phyloP scores from a whole-genome alignment of 2,113 vertebrate species.

The Ellobius talpinus region DNA sequence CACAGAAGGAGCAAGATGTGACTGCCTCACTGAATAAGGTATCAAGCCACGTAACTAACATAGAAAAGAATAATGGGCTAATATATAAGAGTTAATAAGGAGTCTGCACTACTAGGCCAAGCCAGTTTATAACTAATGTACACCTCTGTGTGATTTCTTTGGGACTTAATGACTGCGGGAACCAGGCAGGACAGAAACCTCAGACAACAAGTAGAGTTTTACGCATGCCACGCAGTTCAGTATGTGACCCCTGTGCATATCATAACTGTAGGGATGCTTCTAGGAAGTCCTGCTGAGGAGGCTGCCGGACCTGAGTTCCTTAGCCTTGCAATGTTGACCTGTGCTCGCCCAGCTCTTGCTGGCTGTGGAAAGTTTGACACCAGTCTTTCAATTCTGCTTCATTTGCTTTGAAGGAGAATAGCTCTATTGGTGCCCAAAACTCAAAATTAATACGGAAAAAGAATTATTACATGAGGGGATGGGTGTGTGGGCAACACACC shows the following conservation, averaged over 20 bases:
- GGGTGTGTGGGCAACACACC: not conserved
- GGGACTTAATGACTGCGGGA: too few species aligned
- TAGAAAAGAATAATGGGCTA: too few species aligned
- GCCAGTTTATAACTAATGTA: too few species aligned
- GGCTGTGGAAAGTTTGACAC: not conserved
- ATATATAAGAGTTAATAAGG: too few species aligned
- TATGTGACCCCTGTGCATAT: fast-evolving
- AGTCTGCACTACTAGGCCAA: too few species aligned
- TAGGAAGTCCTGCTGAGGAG: not conserved
- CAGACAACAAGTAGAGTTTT: not conserved
- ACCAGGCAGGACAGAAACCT: too few species aligned
- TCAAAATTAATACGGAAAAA: constrained; percentile 7
- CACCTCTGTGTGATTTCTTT: too few species aligned
- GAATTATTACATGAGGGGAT: not conserved
- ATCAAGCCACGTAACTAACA: too few species aligned
- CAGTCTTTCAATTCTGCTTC: not conserved
- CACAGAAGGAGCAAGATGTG: too few species aligned
- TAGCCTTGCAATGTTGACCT: not conserved
- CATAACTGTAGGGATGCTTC: not conserved
- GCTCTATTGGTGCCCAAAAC: not conserved
- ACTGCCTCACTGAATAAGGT: too few species aligned
- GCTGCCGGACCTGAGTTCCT: not conserved
- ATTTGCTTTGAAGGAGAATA: constrained; percentile 27
- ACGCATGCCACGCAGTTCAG: fast-evolving
- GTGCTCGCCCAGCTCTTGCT: not conserved